A percentile compares a stretch with the other conserved stretches of the same genome.
Conservation (phyloP, 2,797 vertebrate genomes). For the Monodelphis domestica region DNA sequence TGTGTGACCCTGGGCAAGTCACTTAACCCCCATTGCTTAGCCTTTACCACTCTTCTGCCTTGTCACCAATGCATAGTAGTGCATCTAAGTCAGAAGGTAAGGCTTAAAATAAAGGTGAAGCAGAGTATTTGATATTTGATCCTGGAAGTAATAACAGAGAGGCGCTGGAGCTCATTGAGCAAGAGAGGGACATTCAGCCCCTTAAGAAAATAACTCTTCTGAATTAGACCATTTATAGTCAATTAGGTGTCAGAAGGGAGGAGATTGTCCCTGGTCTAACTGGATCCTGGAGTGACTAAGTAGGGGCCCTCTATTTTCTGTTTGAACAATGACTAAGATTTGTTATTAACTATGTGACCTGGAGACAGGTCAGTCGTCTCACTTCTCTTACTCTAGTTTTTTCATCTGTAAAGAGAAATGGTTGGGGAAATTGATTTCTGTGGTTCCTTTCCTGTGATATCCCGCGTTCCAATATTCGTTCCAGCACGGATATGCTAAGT, state of each 20-base stretch:
- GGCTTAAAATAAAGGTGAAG: background rate
- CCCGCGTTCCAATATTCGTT: background rate
- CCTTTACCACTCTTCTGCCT: too few species aligned
- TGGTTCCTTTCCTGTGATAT: background rate
- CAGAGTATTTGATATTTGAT: background rate
- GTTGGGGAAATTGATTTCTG: background rate
- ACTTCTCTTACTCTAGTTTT: background rate
- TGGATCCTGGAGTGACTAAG: background rate
- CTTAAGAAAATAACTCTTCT: fast-evolving
- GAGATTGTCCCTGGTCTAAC: background rate
- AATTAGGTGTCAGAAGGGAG: fast-evolving
- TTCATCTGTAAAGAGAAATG: background rate
- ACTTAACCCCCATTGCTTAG: too few species aligned
- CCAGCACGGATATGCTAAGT: background rate
- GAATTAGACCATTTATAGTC: background rate
- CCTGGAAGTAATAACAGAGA: background rate
- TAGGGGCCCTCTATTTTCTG: background rate
- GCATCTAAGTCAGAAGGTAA: too few species aligned
- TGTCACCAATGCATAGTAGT: too few species aligned
- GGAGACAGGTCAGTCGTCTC: background rate
- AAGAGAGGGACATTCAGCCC: background rate
- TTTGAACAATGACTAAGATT: too few species aligned
- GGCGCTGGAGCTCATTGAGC: background rate
- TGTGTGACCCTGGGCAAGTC: too few species aligned
- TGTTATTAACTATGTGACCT: background rate